phyloP scores from a whole-genome alignment of 2,113 vertebrate species.

The Syngnathus typhle region DNA sequence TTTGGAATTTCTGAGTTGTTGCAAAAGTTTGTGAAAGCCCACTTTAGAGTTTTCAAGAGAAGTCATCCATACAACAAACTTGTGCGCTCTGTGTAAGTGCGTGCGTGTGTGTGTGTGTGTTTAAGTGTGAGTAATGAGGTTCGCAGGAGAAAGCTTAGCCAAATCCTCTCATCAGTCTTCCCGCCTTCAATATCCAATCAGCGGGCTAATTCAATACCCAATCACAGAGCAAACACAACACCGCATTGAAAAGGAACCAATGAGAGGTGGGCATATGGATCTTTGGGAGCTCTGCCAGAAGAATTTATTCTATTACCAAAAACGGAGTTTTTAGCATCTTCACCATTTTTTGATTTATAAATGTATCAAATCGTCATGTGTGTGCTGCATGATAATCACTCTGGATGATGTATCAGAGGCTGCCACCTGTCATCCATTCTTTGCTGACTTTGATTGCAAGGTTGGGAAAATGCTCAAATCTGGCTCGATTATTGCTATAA shows the following conservation, averaged over 20 bases:
- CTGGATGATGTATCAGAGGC: background rate
- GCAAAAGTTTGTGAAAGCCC: background rate
- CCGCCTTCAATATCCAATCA: slow-evolving; percentile 67
- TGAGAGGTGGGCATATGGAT: slow-evolving; percentile 41
- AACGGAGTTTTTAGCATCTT: background rate
- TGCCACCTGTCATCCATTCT: background rate
- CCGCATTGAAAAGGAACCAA: slow-evolving; percentile 49
- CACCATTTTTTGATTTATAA: background rate
- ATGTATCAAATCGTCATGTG: background rate
- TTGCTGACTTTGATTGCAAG: background rate
- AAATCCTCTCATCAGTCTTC: slow-evolving; percentile 70
- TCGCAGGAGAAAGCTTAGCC: slow-evolving; percentile 63
- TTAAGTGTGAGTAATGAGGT: slow-evolving; percentile 67
- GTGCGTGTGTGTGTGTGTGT: slow-evolving; percentile 30
- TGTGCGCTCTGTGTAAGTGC: background rate
- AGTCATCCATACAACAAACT: slow-evolving; percentile 18
- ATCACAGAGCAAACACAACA: slow-evolving; percentile 62
- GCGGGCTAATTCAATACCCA: slow-evolving; percentile 67
- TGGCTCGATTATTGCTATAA: background rate
- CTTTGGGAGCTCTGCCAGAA: slow-evolving; percentile 43
- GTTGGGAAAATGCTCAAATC: background rate
- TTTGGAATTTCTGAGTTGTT: background rate
- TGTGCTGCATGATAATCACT: background rate
- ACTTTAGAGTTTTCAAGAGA: slow-evolving; percentile 11
- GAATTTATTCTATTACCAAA: slow-evolving; percentile 23